A percentile compares a stretch with the other conserved stretches of the same genome.
Conservation (phyloP, 2,113 vertebrate species). For the Corvus hawaiiensis region DNA sequence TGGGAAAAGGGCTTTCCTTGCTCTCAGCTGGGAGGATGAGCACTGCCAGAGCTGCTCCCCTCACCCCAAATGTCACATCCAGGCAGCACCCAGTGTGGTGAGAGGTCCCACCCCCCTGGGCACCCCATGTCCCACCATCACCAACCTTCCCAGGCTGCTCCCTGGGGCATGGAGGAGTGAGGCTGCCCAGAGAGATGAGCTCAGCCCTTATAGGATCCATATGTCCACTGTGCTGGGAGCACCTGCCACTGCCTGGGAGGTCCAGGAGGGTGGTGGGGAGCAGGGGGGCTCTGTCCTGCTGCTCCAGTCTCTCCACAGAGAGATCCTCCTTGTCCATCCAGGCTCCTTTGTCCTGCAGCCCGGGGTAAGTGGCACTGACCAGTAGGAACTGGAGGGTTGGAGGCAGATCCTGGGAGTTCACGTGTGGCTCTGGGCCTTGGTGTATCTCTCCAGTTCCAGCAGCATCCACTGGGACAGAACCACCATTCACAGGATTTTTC, state of each 20-base stretch:
- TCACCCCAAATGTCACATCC: neutral
- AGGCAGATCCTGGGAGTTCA: neutral
- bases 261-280: neutral
- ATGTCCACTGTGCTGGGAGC: neutral
- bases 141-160: neutral
- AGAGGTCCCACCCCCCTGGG: neutral
- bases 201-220: neutral
- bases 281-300: neutral
- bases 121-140: neutral
- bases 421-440: rapidly evolving
- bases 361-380: neutral
- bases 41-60: neutral
- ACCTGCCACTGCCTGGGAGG: neutral
- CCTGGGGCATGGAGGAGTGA: rapidly evolving
- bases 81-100: neutral
- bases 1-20: neutral
- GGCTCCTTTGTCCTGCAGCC: neutral
- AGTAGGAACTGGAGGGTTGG: neutral
- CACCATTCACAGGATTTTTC: neutral
- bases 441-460: neutral
- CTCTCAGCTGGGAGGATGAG: neutral
- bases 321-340: neutral
- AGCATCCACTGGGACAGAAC: neutral
- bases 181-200: neutral
- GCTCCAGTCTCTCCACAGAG: neutral